phyloP scores from a whole-genome alignment of 2,888 invertebrate genomes.

The Arctia plantaginis region DNA sequence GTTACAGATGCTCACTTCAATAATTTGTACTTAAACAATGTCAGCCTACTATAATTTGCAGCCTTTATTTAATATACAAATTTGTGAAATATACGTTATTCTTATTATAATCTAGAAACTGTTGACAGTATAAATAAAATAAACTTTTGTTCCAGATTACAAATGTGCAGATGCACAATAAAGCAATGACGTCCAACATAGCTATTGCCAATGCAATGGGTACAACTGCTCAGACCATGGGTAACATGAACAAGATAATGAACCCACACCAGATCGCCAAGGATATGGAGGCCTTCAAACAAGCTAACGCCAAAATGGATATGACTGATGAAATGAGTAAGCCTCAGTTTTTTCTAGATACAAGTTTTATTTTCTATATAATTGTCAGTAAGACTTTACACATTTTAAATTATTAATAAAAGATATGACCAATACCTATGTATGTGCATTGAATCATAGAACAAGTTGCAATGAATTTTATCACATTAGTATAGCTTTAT shows the following conservation, averaged over 20 bases:
- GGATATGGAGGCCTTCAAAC: constrained; percentile 93
- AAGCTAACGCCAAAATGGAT: constrained; percentile 95
- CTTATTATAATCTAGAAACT: background rate
- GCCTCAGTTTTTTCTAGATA: constrained; percentile 54
- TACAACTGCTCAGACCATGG: constrained; percentile 96
- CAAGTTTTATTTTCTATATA: background rate
- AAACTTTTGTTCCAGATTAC: constrained; percentile 76
- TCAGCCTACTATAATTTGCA: too few species aligned
- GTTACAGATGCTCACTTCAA: too few species aligned
- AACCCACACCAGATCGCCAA: constrained; percentile 94
- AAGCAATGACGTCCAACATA: constrained; percentile 95
- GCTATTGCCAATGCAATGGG: constrained; percentile 96
- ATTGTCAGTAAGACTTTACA: background rate
- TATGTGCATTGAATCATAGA: too few species aligned
- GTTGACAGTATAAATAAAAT: background rate
- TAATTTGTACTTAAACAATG: too few species aligned
- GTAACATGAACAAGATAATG: constrained; percentile 94
- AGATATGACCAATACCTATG: background rate
- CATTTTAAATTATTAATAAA: background rate
- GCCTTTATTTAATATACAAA: too few species aligned
- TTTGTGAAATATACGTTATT: too few species aligned
- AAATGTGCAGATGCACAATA: constrained; percentile 94
- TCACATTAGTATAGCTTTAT: too few species aligned
- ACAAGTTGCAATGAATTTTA: too few species aligned
- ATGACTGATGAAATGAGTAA: constrained; percentile 98